These are phyloP conservation scores for Adrianichthys oophorus DNA, from an alignment of 2,797 vertebrate species.

Conservation along the genomic window DNA sequence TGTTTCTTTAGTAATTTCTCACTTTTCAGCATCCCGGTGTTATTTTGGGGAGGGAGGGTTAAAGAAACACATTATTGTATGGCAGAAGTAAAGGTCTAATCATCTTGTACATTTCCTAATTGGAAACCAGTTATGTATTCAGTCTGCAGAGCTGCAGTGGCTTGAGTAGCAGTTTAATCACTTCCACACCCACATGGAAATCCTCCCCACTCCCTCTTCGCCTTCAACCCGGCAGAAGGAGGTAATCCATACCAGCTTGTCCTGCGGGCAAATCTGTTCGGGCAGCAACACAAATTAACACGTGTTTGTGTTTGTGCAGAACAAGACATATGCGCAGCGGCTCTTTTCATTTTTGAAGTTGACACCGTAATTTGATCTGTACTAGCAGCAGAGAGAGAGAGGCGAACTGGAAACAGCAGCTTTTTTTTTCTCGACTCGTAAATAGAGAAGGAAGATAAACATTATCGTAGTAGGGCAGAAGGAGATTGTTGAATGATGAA, in stretches of 20 bases:
- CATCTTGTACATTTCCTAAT: slow-evolving; percentile 32
- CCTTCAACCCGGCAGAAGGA: slow-evolving; percentile 38
- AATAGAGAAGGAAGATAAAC: slow-evolving; percentile 1
- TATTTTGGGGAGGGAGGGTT: too few relatives aligned
- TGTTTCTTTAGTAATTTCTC: too few relatives aligned
- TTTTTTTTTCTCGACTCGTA: neutral
- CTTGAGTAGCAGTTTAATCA: slow-evolving; percentile 56
- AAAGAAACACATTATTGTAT: slow-evolving; percentile 1
- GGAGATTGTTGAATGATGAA: slow-evolving; percentile 21
- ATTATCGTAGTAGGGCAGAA: neutral
- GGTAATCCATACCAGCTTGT: slow-evolving; percentile 56
- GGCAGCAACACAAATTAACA: slow-evolving; percentile 64
- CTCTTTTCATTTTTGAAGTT: slow-evolving; percentile 59
- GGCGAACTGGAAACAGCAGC: neutral
- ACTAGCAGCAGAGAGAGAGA: neutral
- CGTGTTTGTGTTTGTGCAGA: slow-evolving; percentile 66
- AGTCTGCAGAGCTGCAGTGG: slow-evolving; percentile 30
- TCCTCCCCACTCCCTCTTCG: slow-evolving; percentile 22
- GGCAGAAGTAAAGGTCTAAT: slow-evolving; percentile 4
- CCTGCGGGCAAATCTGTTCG: slow-evolving; percentile 56
- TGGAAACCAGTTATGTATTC: slow-evolving; percentile 34
- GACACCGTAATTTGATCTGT: slow-evolving; percentile 63
- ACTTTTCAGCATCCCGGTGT: too few relatives aligned
- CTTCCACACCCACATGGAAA: slow-evolving; percentile 42
- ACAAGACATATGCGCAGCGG: slow-evolving; percentile 55